phyloP scores from a whole-genome alignment of 2,113 vertebrate genomes.

The Siphamia tubifer region DNA sequence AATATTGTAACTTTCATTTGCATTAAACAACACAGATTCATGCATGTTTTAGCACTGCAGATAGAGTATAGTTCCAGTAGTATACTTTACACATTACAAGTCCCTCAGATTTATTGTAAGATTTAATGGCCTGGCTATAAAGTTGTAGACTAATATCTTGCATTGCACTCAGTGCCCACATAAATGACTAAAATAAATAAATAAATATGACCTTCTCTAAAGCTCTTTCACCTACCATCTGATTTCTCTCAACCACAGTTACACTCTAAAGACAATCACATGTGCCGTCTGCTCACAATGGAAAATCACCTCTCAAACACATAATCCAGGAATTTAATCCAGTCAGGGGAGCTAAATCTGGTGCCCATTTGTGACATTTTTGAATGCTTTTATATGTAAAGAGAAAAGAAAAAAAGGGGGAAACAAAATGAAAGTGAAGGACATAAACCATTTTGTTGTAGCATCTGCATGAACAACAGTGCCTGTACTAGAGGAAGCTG shows the following conservation, averaged over 20 bases:
- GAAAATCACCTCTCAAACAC: conserved; percentile 44
- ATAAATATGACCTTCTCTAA: conserved; percentile 1
- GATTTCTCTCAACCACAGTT: conserved; percentile 5
- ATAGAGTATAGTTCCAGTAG: no score
- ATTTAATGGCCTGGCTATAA: background rate
- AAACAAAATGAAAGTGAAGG: background rate
- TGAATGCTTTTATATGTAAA: conserved; percentile 5
- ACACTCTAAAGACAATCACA: conserved; percentile 12
- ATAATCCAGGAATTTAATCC: conserved; percentile 61
- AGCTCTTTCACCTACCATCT: background rate
- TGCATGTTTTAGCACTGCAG: no score
- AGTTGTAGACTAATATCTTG: background rate
- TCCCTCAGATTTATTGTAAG: background rate
- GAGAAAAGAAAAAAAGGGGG: background rate
- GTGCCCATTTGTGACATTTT: conserved; percentile 39
- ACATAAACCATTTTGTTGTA: background rate
- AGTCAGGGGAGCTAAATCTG: conserved; percentile 35
- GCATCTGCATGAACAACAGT: no score
- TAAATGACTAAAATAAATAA: background rate
- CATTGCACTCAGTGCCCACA: background rate
- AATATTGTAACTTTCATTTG: no score
- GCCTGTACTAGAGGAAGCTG: no score
- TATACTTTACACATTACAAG: background rate
- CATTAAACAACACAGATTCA: no score
- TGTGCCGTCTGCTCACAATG: conserved; percentile 5